A percentile compares a stretch with the other conserved stretches of the same genome.
Evolutionary conservation across 2,888 invertebrate genomes (phyloP).

Genomic region (Lapara coniferarum): DNA sequence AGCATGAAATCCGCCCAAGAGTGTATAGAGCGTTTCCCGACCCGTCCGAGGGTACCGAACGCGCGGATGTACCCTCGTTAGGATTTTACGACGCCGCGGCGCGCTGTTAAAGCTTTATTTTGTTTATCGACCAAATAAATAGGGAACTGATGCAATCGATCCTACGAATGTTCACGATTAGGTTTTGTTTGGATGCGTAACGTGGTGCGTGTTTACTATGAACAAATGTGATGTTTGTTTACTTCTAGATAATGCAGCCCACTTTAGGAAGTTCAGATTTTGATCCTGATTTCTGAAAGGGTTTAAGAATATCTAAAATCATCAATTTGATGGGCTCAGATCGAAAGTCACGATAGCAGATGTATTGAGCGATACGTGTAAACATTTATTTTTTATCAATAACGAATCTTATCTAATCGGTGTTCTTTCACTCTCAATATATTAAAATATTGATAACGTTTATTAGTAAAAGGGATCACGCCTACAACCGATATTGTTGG

Average conservation of each 20-base stretch:
- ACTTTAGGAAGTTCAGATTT: neutral
- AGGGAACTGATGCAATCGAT: constrained; percentile 32
- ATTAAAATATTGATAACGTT: too few species aligned
- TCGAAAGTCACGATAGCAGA: too few species aligned
- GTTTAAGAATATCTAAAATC: too few species aligned
- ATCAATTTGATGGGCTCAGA: too few species aligned
- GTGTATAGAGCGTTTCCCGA: constrained; percentile 44
- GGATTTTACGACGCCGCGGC: constrained; percentile 57
- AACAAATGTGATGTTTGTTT: neutral
- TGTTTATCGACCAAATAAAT: constrained; percentile 56
- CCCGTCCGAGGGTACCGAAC: constrained; percentile 62
- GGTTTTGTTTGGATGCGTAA: neutral
- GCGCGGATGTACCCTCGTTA: constrained; percentile 55
- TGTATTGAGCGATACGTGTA: too few species aligned
- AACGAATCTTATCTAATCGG: too few species aligned
- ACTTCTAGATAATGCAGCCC: neutral
- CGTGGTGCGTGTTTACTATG: constrained; percentile 3
- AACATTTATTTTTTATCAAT: too few species aligned
- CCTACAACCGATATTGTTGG: too few species aligned
- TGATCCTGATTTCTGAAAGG: neutral
- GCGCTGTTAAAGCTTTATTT: constrained; percentile 62
- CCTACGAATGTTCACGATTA: constrained; percentile 1
- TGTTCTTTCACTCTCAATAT: too few species aligned
- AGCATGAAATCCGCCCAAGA: neutral
- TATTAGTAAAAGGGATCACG: too few species aligned